Percentiles rank a stretch among this genome's conserved stretches.
phyloP scores from a whole-genome alignment of 1,140 invertebrate species.

The Globodera rostochiensis region DNA sequence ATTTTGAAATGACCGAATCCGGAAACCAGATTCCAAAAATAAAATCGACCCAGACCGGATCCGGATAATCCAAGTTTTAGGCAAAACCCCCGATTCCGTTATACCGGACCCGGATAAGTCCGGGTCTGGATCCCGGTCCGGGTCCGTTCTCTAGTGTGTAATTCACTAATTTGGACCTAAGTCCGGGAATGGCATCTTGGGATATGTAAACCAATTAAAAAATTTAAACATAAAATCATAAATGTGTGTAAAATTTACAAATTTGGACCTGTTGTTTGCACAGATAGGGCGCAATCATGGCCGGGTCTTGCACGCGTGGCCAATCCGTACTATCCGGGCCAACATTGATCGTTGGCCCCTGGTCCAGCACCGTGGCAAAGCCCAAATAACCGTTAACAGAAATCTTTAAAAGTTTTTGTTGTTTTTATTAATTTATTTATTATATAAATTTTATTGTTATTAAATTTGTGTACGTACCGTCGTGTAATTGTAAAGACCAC shows the following conservation, averaged over 20 bases:
- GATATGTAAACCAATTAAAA: slow-evolving; percentile 39
- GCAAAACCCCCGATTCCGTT: too few species aligned
- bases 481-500: slow-evolving; percentile 65
- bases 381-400: slow-evolving; percentile 65
- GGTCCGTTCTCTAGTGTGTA: too few species aligned
- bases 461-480: slow-evolving; percentile 44
- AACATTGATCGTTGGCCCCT: slow-evolving; percentile 64
- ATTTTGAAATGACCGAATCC: too few species aligned
- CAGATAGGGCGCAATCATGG: slow-evolving; percentile 64
- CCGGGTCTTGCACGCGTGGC: slow-evolving; percentile 63
- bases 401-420: slow-evolving; percentile 52
- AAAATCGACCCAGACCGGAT: too few species aligned
- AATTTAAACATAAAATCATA: too few species aligned
- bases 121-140: too few species aligned
- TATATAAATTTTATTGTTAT: not conserved
- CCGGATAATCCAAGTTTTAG: not conserved
- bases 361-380: slow-evolving; percentile 64
- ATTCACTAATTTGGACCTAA: slow-evolving; percentile 13
- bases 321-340: slow-evolving; percentile 64
- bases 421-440: not conserved
- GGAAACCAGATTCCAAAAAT: too few species aligned
- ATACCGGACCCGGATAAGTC: too few species aligned
- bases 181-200: slow-evolving; percentile 49
- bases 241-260: not conserved
- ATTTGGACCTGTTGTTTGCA: slow-evolving; percentile 60